Evolutionary conservation across 2,113 vertebrate genomes (phyloP).

Genomic region (Glaucidium brasilianum): DNA sequence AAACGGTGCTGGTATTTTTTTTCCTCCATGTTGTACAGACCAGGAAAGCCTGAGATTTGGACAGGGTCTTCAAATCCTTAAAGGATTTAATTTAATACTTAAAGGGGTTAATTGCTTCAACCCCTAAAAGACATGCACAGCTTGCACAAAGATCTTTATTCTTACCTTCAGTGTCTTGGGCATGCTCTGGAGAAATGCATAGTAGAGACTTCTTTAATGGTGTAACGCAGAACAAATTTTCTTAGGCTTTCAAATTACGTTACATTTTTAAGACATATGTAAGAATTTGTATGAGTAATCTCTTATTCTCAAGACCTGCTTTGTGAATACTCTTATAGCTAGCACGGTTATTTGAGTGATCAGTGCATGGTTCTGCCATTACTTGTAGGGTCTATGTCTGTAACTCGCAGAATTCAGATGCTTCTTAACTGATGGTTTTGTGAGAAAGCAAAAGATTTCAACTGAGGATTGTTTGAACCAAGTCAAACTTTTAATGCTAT

Average conservation of each 20-base stretch:
- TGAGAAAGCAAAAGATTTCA: neutral
- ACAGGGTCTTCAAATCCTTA: neutral
- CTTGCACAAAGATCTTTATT: neutral
- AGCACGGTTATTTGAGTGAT: neutral
- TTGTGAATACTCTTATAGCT: neutral
- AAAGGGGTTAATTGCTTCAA: neutral
- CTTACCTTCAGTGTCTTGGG: neutral
- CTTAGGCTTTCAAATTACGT: neutral
- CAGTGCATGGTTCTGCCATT: neutral
- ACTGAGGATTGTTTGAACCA: neutral
- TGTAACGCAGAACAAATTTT: neutral
- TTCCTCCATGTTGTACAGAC: neutral
- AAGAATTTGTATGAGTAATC: neutral
- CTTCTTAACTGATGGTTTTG: neutral
- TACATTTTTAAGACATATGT: neutral
- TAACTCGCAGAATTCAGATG: neutral
- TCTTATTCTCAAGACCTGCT: neutral
- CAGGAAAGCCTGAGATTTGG: neutral
- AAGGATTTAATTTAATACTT: neutral
- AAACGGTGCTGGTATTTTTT: neutral
- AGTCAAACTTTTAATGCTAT: neutral
- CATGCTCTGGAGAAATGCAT: neutral
- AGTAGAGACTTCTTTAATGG: neutral
- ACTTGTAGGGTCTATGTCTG: neutral
- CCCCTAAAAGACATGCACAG: neutral